A percentile compares a stretch with the other conserved stretches of the same genome.
phyloP scores from a whole-genome alignment of 2,888 invertebrate species.

The Apomyelois bistriatella region DNA sequence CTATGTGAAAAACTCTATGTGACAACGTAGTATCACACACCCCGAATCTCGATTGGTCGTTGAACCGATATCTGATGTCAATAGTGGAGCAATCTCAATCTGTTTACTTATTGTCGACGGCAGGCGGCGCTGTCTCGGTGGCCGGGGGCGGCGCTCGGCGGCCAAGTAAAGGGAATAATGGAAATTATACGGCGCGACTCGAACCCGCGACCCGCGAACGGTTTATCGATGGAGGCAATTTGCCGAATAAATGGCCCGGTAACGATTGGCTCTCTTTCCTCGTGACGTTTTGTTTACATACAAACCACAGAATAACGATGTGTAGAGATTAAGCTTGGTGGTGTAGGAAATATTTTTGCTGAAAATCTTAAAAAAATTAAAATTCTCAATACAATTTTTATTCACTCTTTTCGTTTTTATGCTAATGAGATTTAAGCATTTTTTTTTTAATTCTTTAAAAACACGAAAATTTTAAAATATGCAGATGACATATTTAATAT shows the following conservation, averaged over 20 bases:
- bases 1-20: too few species aligned
- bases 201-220: constrained; percentile 47
- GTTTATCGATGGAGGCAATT: constrained; percentile 62
- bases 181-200: constrained; percentile 54
- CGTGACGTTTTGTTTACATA: constrained; percentile 21
- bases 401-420: too few species aligned
- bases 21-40: neutral
- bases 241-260: constrained; percentile 53
- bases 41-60: neutral
- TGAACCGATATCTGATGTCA: constrained; percentile 1
- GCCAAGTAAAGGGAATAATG: constrained; percentile 53
- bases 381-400: too few species aligned
- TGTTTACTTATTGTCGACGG: constrained; percentile 33
- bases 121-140: constrained; percentile 37
- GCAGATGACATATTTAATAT: too few species aligned
- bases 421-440: too few species aligned
- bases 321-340: neutral
- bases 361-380: too few species aligned
- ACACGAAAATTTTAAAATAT: too few species aligned
- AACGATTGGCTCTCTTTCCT: constrained; percentile 30
- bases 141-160: constrained; percentile 35
- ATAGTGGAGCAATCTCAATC: constrained; percentile 25
- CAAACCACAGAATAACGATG: constrained; percentile 5
- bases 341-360: too few species aligned
- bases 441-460: too few species aligned